Evolutionary conservation across 30 jellyfish, hydroid and myxozoan species (phyloP), one percentile per base, ranked within the genome.

Genomic region (Hydra vulgaris): DNA sequence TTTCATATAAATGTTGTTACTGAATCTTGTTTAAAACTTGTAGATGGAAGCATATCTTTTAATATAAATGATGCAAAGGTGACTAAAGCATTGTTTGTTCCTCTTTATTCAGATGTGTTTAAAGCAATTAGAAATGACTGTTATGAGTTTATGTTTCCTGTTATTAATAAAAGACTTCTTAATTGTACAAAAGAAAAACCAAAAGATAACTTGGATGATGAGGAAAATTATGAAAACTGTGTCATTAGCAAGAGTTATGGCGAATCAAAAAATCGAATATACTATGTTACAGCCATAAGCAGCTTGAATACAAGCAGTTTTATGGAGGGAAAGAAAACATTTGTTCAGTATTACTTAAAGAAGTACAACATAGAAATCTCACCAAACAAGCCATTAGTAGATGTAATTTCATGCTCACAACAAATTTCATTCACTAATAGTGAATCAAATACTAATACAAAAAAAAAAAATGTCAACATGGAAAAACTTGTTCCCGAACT

Each of bases 401-500:
- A 84, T 72, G 86, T 90, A 18, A 87, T 80, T 25, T 26, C 69
- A 8, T 83, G 82, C 17, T 54, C 78, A 18, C 26, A 25, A 54
- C 55, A 84, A 20, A 26, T 73, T 53, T 83, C 72, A 27, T 54
- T 72, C 85, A 70, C 73, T 25, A 54, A 77, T n/a, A 89, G 84
- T 7, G 82, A 87, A 76, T n/a, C 23, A 54, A 27, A 55, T 1
- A 78, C 26, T 0, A 75, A 52, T 23, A 15, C 68, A 20, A 72
- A 80, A 66, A 73, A 22, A n/a, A 27, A 21, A 20, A 26, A 27
- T 54, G 74, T 21, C 3, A 81, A 26, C 8, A 70, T 15, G 77
- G 79, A 53, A 19, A 71, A 15, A 1, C 89, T 89, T 12, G 87
- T 85, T 18, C 92, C 95, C 0, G 95, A 89, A 84, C 80, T 90